Conservation (phyloP, 1,140 invertebrate genomes). For the Rhagoletis zephyria region DNA sequence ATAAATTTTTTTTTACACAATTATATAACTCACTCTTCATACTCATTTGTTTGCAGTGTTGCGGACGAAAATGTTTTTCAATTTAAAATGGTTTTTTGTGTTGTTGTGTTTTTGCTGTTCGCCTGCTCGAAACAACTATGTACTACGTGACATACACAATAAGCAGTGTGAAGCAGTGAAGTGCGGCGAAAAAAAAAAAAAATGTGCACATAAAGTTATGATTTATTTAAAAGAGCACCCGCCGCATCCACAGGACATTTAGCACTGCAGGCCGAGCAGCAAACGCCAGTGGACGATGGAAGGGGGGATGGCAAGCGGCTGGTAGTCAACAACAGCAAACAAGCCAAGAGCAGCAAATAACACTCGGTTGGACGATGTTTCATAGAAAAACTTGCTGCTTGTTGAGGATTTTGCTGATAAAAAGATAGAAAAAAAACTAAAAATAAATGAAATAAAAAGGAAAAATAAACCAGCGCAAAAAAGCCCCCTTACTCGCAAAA, state of each 20-base stretch:
- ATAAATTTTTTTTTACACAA: too few relatives aligned
- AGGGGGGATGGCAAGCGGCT: not conserved
- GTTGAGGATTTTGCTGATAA: not conserved
- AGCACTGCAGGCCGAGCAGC: not conserved
- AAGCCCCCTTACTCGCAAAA: too few relatives aligned
- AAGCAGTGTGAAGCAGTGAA: not conserved
- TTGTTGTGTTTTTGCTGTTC: too few relatives aligned
- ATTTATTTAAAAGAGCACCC: conserved; percentile 47
- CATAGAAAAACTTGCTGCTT: not conserved
- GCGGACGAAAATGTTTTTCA: not conserved
- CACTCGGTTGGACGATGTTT: not conserved
- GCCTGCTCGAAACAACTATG: not conserved
- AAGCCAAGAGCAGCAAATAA: not conserved
- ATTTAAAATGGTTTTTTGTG: not conserved
- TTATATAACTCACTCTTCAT: not conserved
- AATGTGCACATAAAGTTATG: conserved; percentile 28
- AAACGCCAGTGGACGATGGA: not conserved
- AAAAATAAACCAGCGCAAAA: too few relatives aligned
- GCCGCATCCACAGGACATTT: not conserved
- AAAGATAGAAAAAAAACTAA: not conserved
- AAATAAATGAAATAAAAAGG: not conserved
- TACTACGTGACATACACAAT: not conserved
- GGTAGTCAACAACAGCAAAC: not conserved
- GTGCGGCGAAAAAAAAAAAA: not conserved
- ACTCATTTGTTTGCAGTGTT: not conserved